Evolutionary conservation across 2,888 invertebrate genomes (phyloP).

Genomic region (Pharmacophagus antenor): DNA sequence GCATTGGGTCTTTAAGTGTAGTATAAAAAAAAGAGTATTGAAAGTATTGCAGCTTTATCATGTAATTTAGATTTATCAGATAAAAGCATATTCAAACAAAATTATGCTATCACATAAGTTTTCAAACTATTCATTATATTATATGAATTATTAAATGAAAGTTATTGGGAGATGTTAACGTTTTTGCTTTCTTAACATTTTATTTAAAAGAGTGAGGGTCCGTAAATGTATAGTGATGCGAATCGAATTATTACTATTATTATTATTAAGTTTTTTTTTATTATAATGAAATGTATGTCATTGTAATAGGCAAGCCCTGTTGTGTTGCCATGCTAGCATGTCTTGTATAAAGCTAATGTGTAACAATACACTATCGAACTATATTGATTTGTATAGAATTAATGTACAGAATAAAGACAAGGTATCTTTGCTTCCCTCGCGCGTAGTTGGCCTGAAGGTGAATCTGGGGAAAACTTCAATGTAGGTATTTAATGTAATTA

Average conservation of each 20-base stretch:
- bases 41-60: too few relatives aligned
- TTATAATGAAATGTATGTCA: too few relatives aligned
- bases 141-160: too few relatives aligned
- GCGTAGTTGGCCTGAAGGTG: constrained; percentile 10
- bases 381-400: neutral
- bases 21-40: neutral
- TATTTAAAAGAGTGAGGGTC: too few relatives aligned
- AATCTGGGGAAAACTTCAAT: constrained; percentile 3
- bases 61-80: neutral
- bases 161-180: too few relatives aligned
- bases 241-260: too few relatives aligned
- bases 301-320: too few relatives aligned
- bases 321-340: constrained; percentile 6
- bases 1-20: neutral
- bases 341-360: neutral
- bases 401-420: neutral
- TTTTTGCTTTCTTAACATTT: too few relatives aligned
- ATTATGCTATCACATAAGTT: neutral
- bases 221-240: too few relatives aligned
- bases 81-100: neutral
- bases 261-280: too few relatives aligned
- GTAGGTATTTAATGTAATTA: constrained; percentile 1
- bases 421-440: neutral
- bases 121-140: too few relatives aligned
- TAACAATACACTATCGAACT: too few relatives aligned